A percentile compares a stretch with the other conserved stretches of the same genome.
These are phyloP conservation scores for Oostethus manadensis DNA, from an alignment of 2,113 vertebrate genomes.

Conservation along the genomic window DNA sequence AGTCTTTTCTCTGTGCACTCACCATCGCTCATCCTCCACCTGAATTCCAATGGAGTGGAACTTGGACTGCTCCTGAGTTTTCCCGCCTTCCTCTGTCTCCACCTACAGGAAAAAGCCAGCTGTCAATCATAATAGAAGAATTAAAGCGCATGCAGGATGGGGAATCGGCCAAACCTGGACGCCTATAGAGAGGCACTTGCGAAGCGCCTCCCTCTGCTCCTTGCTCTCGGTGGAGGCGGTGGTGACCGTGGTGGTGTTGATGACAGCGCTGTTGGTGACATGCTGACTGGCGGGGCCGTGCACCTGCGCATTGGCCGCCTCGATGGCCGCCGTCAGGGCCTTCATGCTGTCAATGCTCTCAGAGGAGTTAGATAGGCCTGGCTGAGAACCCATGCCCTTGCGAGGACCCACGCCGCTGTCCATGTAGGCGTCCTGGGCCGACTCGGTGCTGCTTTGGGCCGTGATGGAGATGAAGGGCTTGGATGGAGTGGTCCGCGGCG, in stretches of 20 bases:
- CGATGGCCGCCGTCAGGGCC: constrained; percentile 95
- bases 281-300: constrained; percentile 95
- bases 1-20: constrained; percentile 66
- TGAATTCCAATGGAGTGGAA: constrained; percentile 98
- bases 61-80: constrained; percentile 81
- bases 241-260: constrained; percentile 60
- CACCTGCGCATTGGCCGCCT: constrained; percentile 96
- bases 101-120: constrained; percentile 73
- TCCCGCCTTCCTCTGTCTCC: constrained; percentile 85
- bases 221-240: constrained; percentile 40
- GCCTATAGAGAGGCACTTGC: constrained; percentile 94
- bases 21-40: constrained; percentile 96
- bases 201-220: constrained; percentile 79
- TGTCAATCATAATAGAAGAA: constrained; percentile 5
- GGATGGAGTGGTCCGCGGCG: constrained; percentile 88
- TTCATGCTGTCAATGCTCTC: constrained; percentile 99
- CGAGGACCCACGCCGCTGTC: constrained; percentile 82
- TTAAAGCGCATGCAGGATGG: neutral
- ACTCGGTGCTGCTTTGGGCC: constrained; percentile 98
- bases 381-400: constrained; percentile 85
- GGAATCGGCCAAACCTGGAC: constrained; percentile 80
- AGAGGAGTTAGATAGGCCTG: constrained; percentile 95
- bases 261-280: constrained; percentile 82
- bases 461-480: constrained; percentile 99
- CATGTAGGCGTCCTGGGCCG: constrained; percentile 98